phyloP scores from a whole-genome alignment of 2,888 invertebrate species.

The Drosophila planitibia region DNA sequence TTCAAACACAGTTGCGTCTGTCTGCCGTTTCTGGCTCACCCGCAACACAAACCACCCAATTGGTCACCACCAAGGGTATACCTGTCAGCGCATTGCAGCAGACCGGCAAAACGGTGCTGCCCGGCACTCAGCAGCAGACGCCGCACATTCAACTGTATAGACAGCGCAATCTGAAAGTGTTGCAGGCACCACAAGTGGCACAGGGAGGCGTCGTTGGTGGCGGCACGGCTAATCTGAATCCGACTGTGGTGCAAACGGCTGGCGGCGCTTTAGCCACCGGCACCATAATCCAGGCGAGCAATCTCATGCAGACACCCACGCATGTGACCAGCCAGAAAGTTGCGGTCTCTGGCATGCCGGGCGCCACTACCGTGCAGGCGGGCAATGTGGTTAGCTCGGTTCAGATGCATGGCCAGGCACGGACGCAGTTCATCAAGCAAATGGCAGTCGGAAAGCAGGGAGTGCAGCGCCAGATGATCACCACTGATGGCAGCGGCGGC shows the following conservation, averaged over 20 bases:
- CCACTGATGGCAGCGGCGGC: conserved; percentile 85
- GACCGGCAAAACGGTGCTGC: conserved; percentile 77
- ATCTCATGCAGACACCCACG: conserved; percentile 80
- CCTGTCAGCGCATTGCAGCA: conserved; percentile 84
- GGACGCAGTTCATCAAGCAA: conserved; percentile 85
- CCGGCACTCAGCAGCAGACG: conserved; percentile 76
- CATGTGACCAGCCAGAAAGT: conserved; percentile 85
- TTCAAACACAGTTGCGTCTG: conserved; percentile 84
- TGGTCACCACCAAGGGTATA: conserved; percentile 84
- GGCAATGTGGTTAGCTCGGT: conserved; percentile 85
- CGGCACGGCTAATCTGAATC: conserved; percentile 45
- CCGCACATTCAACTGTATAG: conserved; percentile 85
- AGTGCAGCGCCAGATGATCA: conserved; percentile 86
- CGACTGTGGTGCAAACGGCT: conserved; percentile 83
- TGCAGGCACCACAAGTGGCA: conserved; percentile 68
- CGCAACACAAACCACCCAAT: conserved; percentile 74
- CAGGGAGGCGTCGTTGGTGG: conserved; percentile 29
- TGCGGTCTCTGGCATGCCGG: conserved; percentile 83
- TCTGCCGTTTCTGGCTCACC: conserved; percentile 76
- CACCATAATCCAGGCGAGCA: conserved; percentile 84
- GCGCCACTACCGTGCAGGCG: conserved; percentile 63
- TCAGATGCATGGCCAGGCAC: conserved; percentile 85
- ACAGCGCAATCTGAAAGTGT: conserved; percentile 84
- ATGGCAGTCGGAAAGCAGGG: conserved; percentile 85
- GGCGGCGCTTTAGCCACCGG: conserved; percentile 82